Base-by-base conservation (phyloP, 1,140 invertebrate species). In the Colletes gigas region DNA sequence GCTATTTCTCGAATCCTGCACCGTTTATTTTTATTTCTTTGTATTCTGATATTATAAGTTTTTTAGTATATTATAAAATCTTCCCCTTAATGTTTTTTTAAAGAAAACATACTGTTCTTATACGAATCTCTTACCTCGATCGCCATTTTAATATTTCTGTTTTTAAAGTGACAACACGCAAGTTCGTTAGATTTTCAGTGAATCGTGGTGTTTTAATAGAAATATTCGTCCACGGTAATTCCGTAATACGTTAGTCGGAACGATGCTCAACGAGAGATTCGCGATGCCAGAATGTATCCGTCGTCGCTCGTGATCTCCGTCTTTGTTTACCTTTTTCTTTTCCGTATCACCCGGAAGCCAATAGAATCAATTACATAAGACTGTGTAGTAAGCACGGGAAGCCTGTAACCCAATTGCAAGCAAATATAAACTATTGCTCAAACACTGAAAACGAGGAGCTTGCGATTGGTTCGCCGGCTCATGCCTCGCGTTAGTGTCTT, bases 401-500 rank as follows among this genome's bases (percentile, higher is more conserved):
- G 74, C 66, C 70, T 19, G 59, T 85, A 67, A 85, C 66, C 55
- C 83, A 82, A 85, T 85, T 66, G 73, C 83, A 39, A 78, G 78
- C 79, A 83, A 81, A 85, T 69, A 65, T 65, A 78, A 78, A 81
- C 74, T 85, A 85, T 85, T 85, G 84, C 84, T 85, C 84, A 85
- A 85, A 81, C 69, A 85, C 63, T 85, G 81, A 82, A 57, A 85
- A 75, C 69, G 59, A 67, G 73, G 57, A 57, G 75, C 73, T 88
- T 76, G 82, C 85, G 80, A 88, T 88, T 86, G 87, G 87, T 83
- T 82, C 78, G 52, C 75, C 75, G 86, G 76, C 79, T 84, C 70
- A 86, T 84, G 80, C 84, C 82, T 78, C 79, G 76, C 83, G 79
- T 82, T 85, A 81, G 80, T 75, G 76, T 87, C 81, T 88, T 88